Evolutionary conservation across 2,113 vertebrate genomes (phyloP), one percentile per base, ranked within the genome.

Genomic region (Dromas ardeola): DNA sequence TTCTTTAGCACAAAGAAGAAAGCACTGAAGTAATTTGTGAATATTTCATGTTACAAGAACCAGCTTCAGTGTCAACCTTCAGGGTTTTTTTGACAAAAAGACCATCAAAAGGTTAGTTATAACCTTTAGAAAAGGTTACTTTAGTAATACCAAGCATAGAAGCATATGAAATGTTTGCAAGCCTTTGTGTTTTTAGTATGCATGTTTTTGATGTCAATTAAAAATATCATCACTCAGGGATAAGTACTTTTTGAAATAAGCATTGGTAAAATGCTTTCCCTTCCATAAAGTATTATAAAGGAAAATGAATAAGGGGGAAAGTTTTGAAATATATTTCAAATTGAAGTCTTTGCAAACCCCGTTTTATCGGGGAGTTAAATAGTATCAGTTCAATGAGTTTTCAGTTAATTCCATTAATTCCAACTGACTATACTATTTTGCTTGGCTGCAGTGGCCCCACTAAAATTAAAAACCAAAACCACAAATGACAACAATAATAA

Each of bases 31-130:
- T 96, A 2, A 95, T 91, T 23, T 95, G 81, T 97, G 83, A 95
- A 93, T 97, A 97, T 97, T 98, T 97, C 52, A 97, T 96, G 65
- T 89, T 94, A 86, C 49, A 79, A 81, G 92, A 88, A 62, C 40
- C 38, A 86, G 22, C 69, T 96, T 94, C 77, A 92, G 27, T 95
- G 72, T 92, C 85, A 97, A 26, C 20, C 38, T 92, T 94, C 43
- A 59, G 4, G 5, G 15, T 66, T 38, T 93, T 90, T 94, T 88
- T 89, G 30, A 81, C 43, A 85, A 85, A 93, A 45, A 85, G 14
- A 58, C 9, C 15, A 67, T 82, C 10, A 83, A 93, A 96, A 94
- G 53, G 36, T 91, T 73, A 88, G 30, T 80, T 95, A 63, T 61
- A 95, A 94, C 45, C 71, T 97, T 95, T 96, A 50, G 45, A 58